phyloP scores from a whole-genome alignment of 2,113 vertebrate genomes.

The Clarias macrocephalus region DNA sequence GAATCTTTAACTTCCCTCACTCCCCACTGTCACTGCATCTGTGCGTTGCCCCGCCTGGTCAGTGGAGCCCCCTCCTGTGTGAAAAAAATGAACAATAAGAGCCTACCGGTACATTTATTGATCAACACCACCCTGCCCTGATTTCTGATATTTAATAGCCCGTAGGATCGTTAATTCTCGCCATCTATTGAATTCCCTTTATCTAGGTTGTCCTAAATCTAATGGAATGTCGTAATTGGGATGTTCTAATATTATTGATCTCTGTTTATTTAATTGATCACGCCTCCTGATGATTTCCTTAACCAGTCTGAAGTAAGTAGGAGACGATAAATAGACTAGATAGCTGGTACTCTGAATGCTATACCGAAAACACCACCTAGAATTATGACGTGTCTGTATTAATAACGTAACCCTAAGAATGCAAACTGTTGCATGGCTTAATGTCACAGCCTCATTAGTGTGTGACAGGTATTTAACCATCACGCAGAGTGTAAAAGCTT shows the following conservation, averaged over 20 bases:
- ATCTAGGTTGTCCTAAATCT: background rate
- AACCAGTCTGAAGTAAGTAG: background rate
- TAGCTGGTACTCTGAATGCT: background rate
- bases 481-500: constrained; percentile 34
- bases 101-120: constrained; percentile 74
- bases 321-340: background rate
- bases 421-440: constrained; percentile 46
- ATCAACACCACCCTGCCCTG: constrained; percentile 64
- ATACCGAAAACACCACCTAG: background rate
- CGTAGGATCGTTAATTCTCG: constrained; percentile 69
- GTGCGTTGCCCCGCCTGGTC: constrained; percentile 63
- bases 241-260: background rate
- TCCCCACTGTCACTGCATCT: constrained; percentile 74
- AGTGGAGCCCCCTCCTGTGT: constrained; percentile 56
- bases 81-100: constrained; percentile 58
- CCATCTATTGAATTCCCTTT: constrained; percentile 53
- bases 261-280: background rate
- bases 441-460: constrained; percentile 37
- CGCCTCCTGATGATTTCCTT: background rate
- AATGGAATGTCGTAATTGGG: background rate
- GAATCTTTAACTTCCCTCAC: constrained; percentile 74
- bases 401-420: constrained; percentile 24
- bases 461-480: constrained; percentile 45
- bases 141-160: constrained; percentile 71
- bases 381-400: background rate